Evolutionary conservation across 1,140 invertebrate species (phyloP).

Genomic region (Zaprionus vittiger): DNA sequence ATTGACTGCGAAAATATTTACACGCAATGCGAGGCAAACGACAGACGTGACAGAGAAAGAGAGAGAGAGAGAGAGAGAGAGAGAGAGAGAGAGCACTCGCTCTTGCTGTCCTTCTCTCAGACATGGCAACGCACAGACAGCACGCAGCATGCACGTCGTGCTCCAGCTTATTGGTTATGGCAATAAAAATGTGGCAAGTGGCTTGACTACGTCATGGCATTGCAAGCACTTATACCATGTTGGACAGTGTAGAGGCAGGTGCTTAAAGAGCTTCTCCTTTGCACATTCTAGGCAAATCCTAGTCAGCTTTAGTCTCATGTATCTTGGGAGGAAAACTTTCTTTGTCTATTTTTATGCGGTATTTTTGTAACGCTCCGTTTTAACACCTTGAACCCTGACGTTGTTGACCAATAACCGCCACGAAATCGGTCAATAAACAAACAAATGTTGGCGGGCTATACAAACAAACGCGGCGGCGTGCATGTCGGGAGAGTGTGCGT

Average conservation of each 20-base stretch:
- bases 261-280: no score
- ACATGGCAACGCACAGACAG: not conserved
- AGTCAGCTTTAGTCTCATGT: not conserved
- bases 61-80: no score
- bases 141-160: constrained; percentile 34
- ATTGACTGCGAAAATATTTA: constrained; percentile 82
- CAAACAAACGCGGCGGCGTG: constrained; percentile 45
- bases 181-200: constrained; percentile 64
- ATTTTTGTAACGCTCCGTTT: constrained; percentile 35
- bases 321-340: not conserved
- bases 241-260: not conserved
- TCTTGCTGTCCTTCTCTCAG: not conserved
- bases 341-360: constrained; percentile 11
- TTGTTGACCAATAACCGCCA: constrained; percentile 67
- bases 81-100: not conserved
- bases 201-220: constrained; percentile 25
- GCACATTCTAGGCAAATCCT: no score
- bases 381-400: constrained; percentile 39
- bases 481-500: not conserved
- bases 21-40: constrained; percentile 60
- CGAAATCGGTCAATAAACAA: constrained; percentile 84
- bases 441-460: constrained; percentile 76
- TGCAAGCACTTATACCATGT: not conserved
- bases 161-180: constrained; percentile 64
- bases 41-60: constrained; percentile 39